phyloP scores from a whole-genome alignment of 2,888 invertebrate genomes.

The Idaea straminata region DNA sequence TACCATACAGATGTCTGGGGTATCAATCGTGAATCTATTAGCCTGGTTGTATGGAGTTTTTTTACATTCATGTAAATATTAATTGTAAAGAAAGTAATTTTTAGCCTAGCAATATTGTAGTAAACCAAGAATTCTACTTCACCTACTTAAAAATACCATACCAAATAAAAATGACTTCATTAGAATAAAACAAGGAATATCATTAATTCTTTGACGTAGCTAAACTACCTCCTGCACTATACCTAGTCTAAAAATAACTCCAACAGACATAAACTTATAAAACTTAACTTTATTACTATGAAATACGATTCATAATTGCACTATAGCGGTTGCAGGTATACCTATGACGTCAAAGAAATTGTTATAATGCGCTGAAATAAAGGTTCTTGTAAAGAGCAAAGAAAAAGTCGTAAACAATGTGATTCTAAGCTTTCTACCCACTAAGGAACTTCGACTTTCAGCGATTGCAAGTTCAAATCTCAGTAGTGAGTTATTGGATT shows the following conservation, averaged over 20 bases:
- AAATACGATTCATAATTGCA: conserved; percentile 22
- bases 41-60: too few species aligned
- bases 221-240: background rate
- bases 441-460: too few species aligned
- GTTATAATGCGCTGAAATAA: conserved; percentile 37
- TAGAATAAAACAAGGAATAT: background rate
- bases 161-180: background rate
- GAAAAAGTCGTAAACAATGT: background rate
- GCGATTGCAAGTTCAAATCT: too few species aligned
- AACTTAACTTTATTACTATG: conserved; percentile 24
- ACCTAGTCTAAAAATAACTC: background rate
- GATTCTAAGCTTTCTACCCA: too few species aligned
- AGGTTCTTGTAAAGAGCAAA: background rate
- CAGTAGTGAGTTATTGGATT: too few species aligned
- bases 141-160: background rate
- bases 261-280: background rate
- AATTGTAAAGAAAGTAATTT: too few species aligned
- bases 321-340: conserved; percentile 23
- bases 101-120: background rate
- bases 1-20: too few species aligned
- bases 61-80: too few species aligned
- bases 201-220: conserved; percentile 3
- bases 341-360: conserved; percentile 60
- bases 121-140: too few species aligned
- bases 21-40: too few species aligned